These are phyloP conservation scores for Phainopepla nitens DNA, from an alignment of 2,113 vertebrate genomes.

Conservation along the genomic window DNA sequence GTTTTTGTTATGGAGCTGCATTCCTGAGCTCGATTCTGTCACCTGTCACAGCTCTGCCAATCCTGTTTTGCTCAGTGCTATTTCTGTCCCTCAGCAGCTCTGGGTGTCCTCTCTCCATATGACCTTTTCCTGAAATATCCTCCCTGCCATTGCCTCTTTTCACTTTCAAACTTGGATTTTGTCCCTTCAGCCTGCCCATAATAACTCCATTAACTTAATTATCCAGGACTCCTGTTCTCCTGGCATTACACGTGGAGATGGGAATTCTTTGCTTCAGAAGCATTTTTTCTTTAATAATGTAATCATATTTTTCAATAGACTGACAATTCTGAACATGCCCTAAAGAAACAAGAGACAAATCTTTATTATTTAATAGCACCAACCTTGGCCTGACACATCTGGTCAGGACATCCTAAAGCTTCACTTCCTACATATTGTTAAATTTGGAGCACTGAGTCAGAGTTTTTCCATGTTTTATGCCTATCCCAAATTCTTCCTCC, in stretches of 20 bases:
- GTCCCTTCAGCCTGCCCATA: background rate
- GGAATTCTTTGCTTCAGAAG: background rate
- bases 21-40: background rate
- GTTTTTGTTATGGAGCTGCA: fast-evolving
- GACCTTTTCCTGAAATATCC: background rate
- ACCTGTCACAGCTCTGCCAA: background rate
- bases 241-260: fast-evolving
- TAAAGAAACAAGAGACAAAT: background rate
- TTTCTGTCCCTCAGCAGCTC: background rate
- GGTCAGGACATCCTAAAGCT: background rate
- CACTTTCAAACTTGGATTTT: background rate
- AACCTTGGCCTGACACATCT: background rate
- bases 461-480: background rate
- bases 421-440: background rate
- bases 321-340: background rate
- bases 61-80: background rate
- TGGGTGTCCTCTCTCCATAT: background rate
- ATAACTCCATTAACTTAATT: background rate
- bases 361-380: background rate
- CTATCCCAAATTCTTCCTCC: background rate
- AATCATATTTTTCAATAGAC: background rate
- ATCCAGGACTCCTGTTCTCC: background rate
- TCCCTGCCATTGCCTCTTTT: background rate
- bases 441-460: background rate
- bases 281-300: background rate